Conservation (phyloP, 2,888 invertebrate species). For the Eucera pruinosa region DNA sequence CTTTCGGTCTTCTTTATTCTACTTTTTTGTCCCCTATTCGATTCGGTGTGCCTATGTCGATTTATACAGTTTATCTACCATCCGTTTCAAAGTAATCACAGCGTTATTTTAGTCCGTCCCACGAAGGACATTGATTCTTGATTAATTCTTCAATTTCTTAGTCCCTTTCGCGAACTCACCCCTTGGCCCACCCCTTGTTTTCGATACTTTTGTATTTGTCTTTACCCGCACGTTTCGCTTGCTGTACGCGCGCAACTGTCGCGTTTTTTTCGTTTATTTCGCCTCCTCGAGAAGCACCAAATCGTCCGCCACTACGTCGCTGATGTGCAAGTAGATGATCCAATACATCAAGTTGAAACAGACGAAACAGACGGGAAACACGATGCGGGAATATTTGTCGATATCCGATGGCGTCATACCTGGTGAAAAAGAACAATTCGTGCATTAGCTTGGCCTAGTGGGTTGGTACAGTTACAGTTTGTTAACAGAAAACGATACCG, state of each 20-base stretch:
- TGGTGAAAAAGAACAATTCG: conserved; percentile 57
- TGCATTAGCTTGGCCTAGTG: conserved; percentile 15
- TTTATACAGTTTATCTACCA: conserved; percentile 44
- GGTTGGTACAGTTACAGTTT: background rate
- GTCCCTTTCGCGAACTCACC: conserved; percentile 20
- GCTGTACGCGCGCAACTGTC: conserved; percentile 38
- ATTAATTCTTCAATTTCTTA: conserved; percentile 13
- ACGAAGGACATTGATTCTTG: conserved; percentile 22
- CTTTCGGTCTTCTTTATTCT: background rate
- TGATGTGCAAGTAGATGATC: conserved; percentile 98
- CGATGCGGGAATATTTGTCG: conserved; percentile 99
- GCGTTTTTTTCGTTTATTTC: conserved; percentile 73
- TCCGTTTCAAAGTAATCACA: conserved; percentile 52
- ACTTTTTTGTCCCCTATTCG: conserved; percentile 7
- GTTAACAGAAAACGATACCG: background rate
- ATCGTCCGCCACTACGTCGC: conserved; percentile 97
- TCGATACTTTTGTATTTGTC: conserved; percentile 55
- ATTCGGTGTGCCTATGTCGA: background rate
- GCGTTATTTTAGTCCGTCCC: conserved; percentile 53
- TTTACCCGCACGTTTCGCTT: conserved; percentile 54
- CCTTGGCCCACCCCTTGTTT: conserved; percentile 25
- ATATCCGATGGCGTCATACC: conserved; percentile 98
- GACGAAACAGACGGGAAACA: conserved; percentile 99
- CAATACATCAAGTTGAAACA: conserved; percentile 99
- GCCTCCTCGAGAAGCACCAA: conserved; percentile 87